Evolutionary conservation across 2,888 invertebrate species (phyloP).

Genomic region (Anoplius nigerrimus): DNA sequence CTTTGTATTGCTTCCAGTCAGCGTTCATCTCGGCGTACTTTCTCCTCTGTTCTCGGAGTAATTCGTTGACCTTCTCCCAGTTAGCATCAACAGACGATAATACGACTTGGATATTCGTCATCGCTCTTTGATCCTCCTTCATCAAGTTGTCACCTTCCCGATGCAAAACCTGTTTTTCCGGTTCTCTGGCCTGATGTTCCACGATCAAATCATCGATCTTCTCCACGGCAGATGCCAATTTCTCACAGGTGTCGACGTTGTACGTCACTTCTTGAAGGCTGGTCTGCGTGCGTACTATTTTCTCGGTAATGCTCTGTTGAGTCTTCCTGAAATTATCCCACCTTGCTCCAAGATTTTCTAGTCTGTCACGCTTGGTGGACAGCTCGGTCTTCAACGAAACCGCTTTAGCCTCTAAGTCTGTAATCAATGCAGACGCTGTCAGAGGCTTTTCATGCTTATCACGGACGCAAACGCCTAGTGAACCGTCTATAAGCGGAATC

Average conservation of each 20-base stretch:
- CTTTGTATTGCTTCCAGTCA: conserved; percentile 85
- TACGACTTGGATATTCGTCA: conserved; percentile 87
- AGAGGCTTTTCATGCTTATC: conserved; percentile 84
- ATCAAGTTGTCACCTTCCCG: conserved; percentile 87
- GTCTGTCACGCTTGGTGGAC: conserved; percentile 80
- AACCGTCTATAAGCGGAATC: conserved; percentile 82
- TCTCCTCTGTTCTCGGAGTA: conserved; percentile 84
- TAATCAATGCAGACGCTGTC: conserved; percentile 83
- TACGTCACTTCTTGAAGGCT: conserved; percentile 79
- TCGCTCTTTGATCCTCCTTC: conserved; percentile 88
- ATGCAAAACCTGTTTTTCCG: conserved; percentile 83
- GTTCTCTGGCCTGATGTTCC: conserved; percentile 79
- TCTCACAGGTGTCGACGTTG: conserved; percentile 75
- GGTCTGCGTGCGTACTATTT: conserved; percentile 79
- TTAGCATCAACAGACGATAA: conserved; percentile 86
- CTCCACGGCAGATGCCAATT: conserved; percentile 76
- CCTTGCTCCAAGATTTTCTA: conserved; percentile 84
- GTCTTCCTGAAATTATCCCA: conserved; percentile 87
- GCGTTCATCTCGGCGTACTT: conserved; percentile 84
- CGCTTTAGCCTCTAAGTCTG: conserved; percentile 84
- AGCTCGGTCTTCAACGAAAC: conserved; percentile 82
- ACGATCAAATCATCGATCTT: conserved; percentile 77
- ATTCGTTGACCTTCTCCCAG: conserved; percentile 87
- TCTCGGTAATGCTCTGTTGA: conserved; percentile 83
- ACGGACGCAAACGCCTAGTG: conserved; percentile 81